Conservation (phyloP, 2,113 vertebrate genomes). For the Cairina moschata region DNA sequence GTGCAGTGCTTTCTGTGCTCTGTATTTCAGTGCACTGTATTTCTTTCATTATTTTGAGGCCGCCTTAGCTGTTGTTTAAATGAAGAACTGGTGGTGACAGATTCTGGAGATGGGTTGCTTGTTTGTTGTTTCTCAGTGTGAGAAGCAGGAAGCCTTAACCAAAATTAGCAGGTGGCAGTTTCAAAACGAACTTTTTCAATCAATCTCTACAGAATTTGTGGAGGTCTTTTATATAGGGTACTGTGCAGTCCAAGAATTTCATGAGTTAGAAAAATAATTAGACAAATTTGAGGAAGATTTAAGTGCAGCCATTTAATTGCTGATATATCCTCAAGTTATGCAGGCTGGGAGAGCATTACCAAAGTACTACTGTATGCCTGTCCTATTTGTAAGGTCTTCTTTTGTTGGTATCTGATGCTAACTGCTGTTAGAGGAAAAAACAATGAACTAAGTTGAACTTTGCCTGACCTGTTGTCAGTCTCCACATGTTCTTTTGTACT, state of each 20-base stretch:
- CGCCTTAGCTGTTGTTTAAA: background rate
- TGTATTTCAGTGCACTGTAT: background rate
- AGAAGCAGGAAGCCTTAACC: no score
- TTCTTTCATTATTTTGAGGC: background rate
- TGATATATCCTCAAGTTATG: no score
- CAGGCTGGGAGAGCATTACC: background rate
- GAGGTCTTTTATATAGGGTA: no score
- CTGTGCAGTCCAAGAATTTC: background rate
- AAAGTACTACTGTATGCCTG: background rate
- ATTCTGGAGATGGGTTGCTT: background rate
- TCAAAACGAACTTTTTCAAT: no score
- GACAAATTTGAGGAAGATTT: background rate
- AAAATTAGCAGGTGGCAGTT: no score
- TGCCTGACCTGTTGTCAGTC: background rate
- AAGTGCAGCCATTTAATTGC: background rate
- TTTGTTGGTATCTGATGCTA: background rate
- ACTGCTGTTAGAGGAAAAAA: background rate
- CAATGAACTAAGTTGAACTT: background rate
- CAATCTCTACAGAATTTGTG: no score
- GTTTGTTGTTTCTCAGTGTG: background rate
- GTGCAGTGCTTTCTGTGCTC: background rate
- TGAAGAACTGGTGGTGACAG: background rate
- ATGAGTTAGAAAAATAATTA: background rate
- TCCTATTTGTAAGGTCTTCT: background rate
- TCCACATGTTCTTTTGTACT: background rate